Conservation (phyloP, 1,140 invertebrate genomes). For the Uloborus diversus region DNA sequence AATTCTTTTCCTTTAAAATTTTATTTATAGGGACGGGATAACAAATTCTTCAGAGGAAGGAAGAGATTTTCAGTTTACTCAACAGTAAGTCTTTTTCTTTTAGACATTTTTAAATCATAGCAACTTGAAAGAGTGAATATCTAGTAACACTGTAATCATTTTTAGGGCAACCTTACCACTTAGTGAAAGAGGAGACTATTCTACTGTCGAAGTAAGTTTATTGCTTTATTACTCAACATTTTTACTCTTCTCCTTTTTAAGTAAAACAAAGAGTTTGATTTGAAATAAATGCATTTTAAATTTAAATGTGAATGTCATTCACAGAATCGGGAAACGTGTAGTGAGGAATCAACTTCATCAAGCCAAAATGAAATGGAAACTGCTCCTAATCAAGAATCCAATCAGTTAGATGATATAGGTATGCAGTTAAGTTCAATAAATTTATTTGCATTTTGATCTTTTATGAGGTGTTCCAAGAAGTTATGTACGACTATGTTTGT, state of each 20-base stretch:
- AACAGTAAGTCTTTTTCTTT: constrained; percentile 29
- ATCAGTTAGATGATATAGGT: constrained; percentile 31
- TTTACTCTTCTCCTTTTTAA: too few relatives aligned
- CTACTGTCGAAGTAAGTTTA: neutral
- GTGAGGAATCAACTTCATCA: too few relatives aligned
- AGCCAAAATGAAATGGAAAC: constrained; percentile 21
- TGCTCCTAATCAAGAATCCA: neutral
- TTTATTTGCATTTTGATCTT: too few relatives aligned
- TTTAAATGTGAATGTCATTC: too few relatives aligned
- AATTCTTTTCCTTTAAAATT: neutral
- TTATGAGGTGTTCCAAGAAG: too few relatives aligned
- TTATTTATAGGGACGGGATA: neutral
- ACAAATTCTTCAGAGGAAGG: constrained; percentile 1
- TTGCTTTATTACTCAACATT: too few relatives aligned
- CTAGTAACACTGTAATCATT: neutral
- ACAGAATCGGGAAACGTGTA: too few relatives aligned
- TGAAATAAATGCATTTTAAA: too few relatives aligned
- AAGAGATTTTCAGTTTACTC: constrained; percentile 33
- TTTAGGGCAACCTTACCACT: constrained; percentile 38
- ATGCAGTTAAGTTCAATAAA: too few relatives aligned
- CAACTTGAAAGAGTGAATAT: neutral
- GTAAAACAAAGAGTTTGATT: too few relatives aligned
- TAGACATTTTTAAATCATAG: neutral
- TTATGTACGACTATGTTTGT: too few relatives aligned
- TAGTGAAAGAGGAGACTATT: constrained; percentile 10